Percentiles rank a stretch among this genome's conserved stretches.
These are phyloP conservation scores for Panulirus ornatus DNA, from an alignment of 1,140 invertebrate species.

Conservation along the genomic window DNA sequence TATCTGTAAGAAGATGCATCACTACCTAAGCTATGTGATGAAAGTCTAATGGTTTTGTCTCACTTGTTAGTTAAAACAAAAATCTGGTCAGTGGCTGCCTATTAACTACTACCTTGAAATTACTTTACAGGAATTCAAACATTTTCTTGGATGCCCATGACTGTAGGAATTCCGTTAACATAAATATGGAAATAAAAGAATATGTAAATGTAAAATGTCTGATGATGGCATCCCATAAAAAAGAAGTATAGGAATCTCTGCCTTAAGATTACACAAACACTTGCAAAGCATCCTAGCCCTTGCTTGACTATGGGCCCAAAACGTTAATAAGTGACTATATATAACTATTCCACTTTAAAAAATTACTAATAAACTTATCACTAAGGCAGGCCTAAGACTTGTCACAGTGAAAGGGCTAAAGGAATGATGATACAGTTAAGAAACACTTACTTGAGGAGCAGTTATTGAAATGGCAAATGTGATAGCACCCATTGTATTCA, in stretches of 20 bases:
- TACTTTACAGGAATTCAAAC: background rate
- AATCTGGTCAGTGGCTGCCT: too few species aligned
- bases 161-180: background rate
- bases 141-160: background rate
- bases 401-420: background rate
- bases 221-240: too few species aligned
- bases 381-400: background rate
- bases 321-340: too few species aligned
- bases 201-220: too few species aligned
- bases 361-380: background rate
- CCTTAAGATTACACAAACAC: too few species aligned
- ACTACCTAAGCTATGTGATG: background rate
- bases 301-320: too few species aligned
- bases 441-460: slow-evolving; percentile 57
- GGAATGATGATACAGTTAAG: background rate
- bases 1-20: background rate
- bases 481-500: slow-evolving; percentile 69
- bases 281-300: too few species aligned
- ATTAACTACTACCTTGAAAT: background rate
- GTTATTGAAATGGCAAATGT: slow-evolving; percentile 72
- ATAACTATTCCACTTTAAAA: too few species aligned
- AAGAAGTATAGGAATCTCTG: too few species aligned
- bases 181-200: background rate
- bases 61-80: background rate
- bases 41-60: background rate